These are phyloP conservation scores for Stigmatopora argus DNA, from an alignment of 2,113 vertebrate genomes.

Conservation along the genomic window DNA sequence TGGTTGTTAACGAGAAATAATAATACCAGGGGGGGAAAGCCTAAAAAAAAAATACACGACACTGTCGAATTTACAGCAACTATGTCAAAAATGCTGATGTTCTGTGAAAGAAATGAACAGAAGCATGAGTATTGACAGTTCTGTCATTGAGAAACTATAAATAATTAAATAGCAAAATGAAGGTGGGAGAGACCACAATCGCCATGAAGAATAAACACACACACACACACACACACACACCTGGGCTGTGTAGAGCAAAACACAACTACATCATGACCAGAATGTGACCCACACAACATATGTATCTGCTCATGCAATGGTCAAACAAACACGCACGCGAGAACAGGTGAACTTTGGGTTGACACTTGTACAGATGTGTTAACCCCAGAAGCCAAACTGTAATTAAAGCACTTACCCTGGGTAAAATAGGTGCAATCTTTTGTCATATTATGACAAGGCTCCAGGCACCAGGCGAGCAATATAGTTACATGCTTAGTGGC, in stretches of 20 bases:
- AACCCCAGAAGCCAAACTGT: constrained; percentile 68
- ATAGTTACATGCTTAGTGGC: constrained; percentile 73
- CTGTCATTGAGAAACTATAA: constrained; percentile 39
- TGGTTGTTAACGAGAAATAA: constrained; percentile 22
- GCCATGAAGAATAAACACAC: constrained; percentile 44
- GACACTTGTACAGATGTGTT: constrained; percentile 76
- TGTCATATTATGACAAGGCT: constrained; percentile 80
- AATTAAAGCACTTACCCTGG: constrained; percentile 78
- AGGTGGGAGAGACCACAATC: constrained; percentile 55
- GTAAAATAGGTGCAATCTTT: constrained; percentile 71
- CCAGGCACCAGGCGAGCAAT: constrained; percentile 69
- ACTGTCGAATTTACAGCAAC: constrained; percentile 7
- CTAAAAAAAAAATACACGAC: constrained; percentile 25
- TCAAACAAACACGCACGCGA: constrained; percentile 38
- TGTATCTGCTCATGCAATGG: not conserved
- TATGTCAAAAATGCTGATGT: not conserved
- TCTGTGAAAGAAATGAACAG: constrained; percentile 65
- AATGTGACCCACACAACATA: too few relatives aligned
- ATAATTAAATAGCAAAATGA: constrained; percentile 1
- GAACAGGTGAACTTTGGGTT: constrained; percentile 71
- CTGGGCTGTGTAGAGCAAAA: too few relatives aligned
- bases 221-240: not conserved
- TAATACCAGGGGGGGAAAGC: constrained; percentile 12
- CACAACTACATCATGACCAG: too few relatives aligned
- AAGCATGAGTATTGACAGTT: constrained; percentile 64